Conservation (phyloP, 1,140 invertebrate species). For the Phymorhynchus buccinoides region DNA sequence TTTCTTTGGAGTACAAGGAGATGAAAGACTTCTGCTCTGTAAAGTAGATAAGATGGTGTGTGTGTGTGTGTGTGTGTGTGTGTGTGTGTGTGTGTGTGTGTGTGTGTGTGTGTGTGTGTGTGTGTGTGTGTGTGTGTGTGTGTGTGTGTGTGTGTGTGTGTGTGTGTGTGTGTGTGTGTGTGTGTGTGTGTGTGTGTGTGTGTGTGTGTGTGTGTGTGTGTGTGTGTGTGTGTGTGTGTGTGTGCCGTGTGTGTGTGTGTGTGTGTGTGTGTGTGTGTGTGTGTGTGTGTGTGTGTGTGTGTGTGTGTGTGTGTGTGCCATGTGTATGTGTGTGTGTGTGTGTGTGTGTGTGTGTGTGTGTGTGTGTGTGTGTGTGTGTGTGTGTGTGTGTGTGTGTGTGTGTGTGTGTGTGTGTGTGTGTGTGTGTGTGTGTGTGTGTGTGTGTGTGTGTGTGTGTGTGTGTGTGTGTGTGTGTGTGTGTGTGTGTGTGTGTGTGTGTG, state of each 20-base stretch:
- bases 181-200: not conserved
- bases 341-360: not conserved
- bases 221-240: not conserved
- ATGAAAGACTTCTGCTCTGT: too few species aligned
- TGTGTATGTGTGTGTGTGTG: not conserved
- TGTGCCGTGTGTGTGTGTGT: not conserved
- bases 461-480: too few species aligned
- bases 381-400: conserved; percentile 1
- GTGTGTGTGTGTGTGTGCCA: not conserved
- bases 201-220: not conserved
- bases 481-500: not conserved
- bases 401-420: not conserved
- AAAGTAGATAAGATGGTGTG: not conserved
- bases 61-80: conserved; percentile 11
- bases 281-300: not conserved
- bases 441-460: too few species aligned
- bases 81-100: not conserved
- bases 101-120: not conserved
- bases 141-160: not conserved
- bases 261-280: too few species aligned
- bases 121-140: not conserved
- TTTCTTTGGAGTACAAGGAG: too few species aligned
- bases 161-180: not conserved
- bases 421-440: too few species aligned
- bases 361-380: not conserved